Conservation (phyloP, 2,113 vertebrate species). For the Callospermophilus lateralis region DNA sequence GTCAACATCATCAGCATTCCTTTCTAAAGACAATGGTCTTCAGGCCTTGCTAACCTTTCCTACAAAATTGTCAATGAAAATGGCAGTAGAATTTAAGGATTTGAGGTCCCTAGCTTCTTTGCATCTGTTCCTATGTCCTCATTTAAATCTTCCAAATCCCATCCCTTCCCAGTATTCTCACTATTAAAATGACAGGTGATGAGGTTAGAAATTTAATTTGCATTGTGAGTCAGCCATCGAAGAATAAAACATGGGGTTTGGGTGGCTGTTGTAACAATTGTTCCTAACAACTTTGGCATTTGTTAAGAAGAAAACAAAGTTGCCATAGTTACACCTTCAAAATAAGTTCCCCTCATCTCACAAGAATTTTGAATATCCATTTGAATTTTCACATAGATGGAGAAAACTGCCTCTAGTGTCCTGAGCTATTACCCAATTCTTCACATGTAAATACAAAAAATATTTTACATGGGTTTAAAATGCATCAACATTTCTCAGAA, state of each 20-base stretch:
- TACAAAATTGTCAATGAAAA: neutral
- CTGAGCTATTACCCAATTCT: neutral
- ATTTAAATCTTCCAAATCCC: neutral
- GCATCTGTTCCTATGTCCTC: neutral
- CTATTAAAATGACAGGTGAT: neutral
- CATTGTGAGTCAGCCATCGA: neutral
- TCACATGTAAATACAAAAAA: neutral
- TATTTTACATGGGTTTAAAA: neutral
- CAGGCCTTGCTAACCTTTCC: no score
- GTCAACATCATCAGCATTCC: no score
- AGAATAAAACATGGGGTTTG: neutral
- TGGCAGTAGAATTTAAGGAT: fast-evolving
- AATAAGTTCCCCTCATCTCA: neutral
- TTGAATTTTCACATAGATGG: neutral
- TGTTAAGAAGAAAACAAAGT: neutral
- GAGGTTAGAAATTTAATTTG: neutral
- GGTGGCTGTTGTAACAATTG: neutral
- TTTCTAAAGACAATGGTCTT: no score
- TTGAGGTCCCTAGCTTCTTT: neutral
- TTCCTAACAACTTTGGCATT: neutral
- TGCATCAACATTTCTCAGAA: neutral
- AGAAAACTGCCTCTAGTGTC: neutral
- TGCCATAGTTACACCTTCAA: no score
- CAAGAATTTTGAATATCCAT: neutral
- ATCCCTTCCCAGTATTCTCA: neutral